phyloP scores from a whole-genome alignment of 2,888 invertebrate species.

The Xylota segnis region DNA sequence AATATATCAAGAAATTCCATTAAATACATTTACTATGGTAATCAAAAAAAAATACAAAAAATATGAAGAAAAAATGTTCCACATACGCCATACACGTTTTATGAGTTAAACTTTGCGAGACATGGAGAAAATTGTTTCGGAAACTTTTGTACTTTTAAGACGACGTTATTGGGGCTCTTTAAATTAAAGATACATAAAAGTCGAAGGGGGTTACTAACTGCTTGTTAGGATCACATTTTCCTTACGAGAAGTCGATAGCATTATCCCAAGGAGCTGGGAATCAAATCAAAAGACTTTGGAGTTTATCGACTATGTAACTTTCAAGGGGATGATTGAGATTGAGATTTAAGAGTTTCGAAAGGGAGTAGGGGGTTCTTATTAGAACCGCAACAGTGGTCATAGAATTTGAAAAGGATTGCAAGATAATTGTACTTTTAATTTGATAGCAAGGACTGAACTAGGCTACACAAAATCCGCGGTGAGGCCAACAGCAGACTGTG shows the following conservation, averaged over 20 bases:
- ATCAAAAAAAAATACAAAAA: slow-evolving; percentile 7
- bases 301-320: background rate
- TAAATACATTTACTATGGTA: slow-evolving; percentile 42
- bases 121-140: background rate
- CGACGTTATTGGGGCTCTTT: background rate
- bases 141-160: slow-evolving; percentile 11
- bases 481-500: too few species aligned
- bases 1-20: slow-evolving; percentile 43
- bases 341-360: background rate
- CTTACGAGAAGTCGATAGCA: background rate
- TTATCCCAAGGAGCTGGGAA: background rate
- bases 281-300: background rate
- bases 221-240: background rate
- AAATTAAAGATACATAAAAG: slow-evolving; percentile 7
- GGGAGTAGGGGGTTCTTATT: background rate
- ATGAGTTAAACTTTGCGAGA: slow-evolving; percentile 7
- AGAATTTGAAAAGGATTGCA: too few species aligned
- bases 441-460: too few species aligned
- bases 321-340: background rate
- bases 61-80: slow-evolving; percentile 33
- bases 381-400: background rate
- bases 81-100: slow-evolving; percentile 50
- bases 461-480: too few species aligned
- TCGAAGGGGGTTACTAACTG: slow-evolving; percentile 5
- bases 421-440: too few species aligned